Percentiles rank a stretch among this genome's conserved stretches.
Conservation (phyloP, 2,113 vertebrate species). For the Merops nubicus region DNA sequence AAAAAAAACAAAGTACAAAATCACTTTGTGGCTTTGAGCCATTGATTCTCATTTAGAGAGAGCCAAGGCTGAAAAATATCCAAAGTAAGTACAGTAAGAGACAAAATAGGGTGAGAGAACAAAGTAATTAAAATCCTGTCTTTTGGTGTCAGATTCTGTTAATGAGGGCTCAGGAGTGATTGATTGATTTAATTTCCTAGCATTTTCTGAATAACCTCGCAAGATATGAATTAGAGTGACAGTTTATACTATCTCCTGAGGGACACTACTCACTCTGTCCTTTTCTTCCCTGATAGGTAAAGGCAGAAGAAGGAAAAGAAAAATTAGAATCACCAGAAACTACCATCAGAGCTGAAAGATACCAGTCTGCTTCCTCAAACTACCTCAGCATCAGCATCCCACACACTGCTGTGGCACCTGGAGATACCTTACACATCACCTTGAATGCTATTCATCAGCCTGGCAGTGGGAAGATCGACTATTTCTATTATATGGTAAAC, state of each 20-base stretch:
- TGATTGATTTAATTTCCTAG: not conserved
- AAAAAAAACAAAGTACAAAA: not conserved
- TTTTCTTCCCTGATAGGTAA: constrained; percentile 43
- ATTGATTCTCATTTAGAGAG: not conserved
- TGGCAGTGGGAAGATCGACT: constrained; percentile 22
- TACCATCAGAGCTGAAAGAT: constrained; percentile 42
- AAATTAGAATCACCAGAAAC: constrained; percentile 43
- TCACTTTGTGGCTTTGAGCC: not conserved
- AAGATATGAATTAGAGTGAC: not conserved
- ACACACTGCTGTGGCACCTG: constrained; percentile 17
- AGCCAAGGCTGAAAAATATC: not conserved
- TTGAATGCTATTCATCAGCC: constrained; percentile 52
- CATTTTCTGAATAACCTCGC: not conserved
- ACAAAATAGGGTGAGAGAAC: not conserved
- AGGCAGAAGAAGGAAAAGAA: constrained; percentile 55
- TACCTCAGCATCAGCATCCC: constrained; percentile 74
- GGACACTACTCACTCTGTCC: not conserved
- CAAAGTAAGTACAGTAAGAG: not conserved
- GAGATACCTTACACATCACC: constrained; percentile 47
- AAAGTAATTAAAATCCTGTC: not conserved
- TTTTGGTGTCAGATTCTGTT: not conserved
- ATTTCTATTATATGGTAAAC: constrained; percentile 76
- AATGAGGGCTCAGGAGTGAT: not conserved
- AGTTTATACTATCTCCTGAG: not conserved
- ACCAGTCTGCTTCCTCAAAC: not conserved